These are phyloP conservation scores for Lophura swinhoii DNA, from an alignment of 2,797 vertebrate genomes.

Conservation along the genomic window DNA sequence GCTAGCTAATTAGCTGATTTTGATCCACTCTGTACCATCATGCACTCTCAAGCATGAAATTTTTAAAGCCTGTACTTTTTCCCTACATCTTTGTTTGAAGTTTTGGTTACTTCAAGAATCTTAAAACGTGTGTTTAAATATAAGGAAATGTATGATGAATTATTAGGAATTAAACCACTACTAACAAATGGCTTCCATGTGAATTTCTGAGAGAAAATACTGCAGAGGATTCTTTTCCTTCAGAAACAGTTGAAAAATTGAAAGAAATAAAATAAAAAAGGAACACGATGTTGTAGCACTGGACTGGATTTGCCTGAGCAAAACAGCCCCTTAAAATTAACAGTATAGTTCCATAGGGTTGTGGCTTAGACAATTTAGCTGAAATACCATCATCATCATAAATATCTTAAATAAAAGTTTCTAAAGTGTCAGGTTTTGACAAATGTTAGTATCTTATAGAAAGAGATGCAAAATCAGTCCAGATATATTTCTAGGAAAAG, in stretches of 20 bases:
- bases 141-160: background rate
- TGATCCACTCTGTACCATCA: background rate
- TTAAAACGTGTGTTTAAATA: background rate
- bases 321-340: background rate
- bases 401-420: background rate
- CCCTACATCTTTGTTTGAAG: background rate
- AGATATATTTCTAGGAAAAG: background rate
- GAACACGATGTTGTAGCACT: background rate
- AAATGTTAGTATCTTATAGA: background rate
- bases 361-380: background rate
- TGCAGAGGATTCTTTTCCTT: accelerated
- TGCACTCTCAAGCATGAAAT: background rate
- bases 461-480: background rate
- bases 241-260: background rate
- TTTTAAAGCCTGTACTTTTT: background rate
- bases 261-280: background rate
- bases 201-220: background rate
- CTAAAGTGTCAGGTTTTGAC: background rate
- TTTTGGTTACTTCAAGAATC: background rate
- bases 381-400: background rate
- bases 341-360: background rate
- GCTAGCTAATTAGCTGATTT: background rate
- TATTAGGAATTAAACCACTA: background rate
- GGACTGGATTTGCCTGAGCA: background rate
- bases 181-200: background rate